phyloP scores from a whole-genome alignment of 1,140 invertebrate species.

The Brachystomella parvula region DNA sequence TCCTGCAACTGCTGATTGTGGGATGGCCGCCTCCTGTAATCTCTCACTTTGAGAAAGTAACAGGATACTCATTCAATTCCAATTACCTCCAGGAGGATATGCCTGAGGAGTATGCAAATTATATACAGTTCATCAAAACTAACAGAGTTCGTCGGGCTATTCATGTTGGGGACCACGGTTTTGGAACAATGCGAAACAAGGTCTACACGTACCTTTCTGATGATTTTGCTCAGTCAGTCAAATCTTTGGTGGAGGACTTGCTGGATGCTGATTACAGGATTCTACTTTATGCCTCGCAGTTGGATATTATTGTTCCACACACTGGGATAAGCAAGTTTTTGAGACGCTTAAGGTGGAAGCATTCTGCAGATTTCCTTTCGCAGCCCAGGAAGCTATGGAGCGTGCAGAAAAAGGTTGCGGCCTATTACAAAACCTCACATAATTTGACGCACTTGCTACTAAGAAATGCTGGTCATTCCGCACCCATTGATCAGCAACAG shows the following conservation, averaged over 20 bases:
- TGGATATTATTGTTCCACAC: conserved; percentile 34
- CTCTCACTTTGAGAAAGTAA: conserved; percentile 46
- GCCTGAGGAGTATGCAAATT: conserved; percentile 45
- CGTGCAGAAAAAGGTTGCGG: conserved; percentile 7
- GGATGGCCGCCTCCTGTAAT: conserved; percentile 21
- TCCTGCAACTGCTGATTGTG: conserved; percentile 26
- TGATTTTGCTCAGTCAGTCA: conserved; percentile 13
- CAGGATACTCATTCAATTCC: conserved; percentile 47
- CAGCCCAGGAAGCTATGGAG: neutral
- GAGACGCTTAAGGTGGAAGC: conserved; percentile 17
- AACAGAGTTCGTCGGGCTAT: conserved; percentile 44
- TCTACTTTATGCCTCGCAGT: conserved; percentile 30
- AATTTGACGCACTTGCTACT: conserved; percentile 11
- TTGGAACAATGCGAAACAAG: conserved; percentile 27
- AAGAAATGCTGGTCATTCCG: conserved; percentile 46
- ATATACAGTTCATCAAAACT: conserved; percentile 42
- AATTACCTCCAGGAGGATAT: conserved; percentile 45
- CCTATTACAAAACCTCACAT: conserved; percentile 4
- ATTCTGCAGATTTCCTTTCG: neutral
- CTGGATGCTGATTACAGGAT: conserved; percentile 29
- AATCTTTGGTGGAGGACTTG: conserved; percentile 21
- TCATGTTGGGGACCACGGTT: conserved; percentile 49
- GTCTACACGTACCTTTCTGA: neutral
- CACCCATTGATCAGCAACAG: conserved; percentile 48
- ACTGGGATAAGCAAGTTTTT: conserved; percentile 17